Evolutionary conservation across 2,888 invertebrate species (phyloP), one percentile per base, ranked within the genome.

Genomic region (Chirona hameri): DNA sequence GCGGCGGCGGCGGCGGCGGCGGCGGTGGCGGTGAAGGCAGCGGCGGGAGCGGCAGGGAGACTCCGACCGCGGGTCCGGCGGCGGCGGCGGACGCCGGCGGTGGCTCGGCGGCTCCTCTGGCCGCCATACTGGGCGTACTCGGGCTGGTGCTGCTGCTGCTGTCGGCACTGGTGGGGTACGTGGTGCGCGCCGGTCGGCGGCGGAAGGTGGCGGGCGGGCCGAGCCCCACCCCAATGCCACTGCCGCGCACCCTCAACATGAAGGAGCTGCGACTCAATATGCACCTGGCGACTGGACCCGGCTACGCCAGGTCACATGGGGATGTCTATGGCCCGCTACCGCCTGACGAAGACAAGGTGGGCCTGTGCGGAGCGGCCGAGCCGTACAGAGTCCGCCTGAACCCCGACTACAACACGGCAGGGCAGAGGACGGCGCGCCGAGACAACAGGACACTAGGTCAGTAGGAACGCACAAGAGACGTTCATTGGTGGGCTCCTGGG

Each of bases 161-260:
- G 27, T 52, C 79, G 79, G 79, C 79, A 4, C 48, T 52, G 48
- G 79, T 79, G 52, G 79, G 79, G 12, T 79, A 79, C 27, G 79
- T 79, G 48, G 48, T 79, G 79, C 79, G 79, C 27, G 48, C 52
- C n/a, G n/a, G 48, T 3, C 48, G 27, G 15, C 48, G 79, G 27
- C n/a, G 79, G 9, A 79, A 52, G 52, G 79, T 79, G 48, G 79
- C 79, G 52, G 79, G 79, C 48, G 48, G 79, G 10, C 48, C 48
- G 21, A 27, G 27, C 14, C 48, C 48, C 52, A 52, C 79, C 48
- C 48, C 79, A 52, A 48, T 79, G 79, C 79, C 79, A 52, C 79
- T 79, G 48, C 14, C 79, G 39, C 76, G 76, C 39, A 76, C 76
- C 48, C 79, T 79, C 48, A 52, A 52, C 79, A 79, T n/a, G 79